A percentile compares a stretch with the other conserved stretches of the same genome.
Conservation (phyloP, 2,113 vertebrate species). For the Hystrix cristata region DNA sequence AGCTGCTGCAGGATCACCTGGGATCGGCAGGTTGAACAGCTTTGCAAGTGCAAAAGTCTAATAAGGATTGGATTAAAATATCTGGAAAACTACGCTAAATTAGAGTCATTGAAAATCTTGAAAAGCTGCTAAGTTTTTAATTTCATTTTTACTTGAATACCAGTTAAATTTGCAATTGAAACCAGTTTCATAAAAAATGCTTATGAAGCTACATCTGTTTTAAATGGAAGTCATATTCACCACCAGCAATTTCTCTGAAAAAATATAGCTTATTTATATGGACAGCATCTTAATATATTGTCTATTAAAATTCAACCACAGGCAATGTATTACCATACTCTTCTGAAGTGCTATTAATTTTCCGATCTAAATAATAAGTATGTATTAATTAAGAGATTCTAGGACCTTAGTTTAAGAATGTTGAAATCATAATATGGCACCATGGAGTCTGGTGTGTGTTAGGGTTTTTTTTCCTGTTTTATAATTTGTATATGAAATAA, state of each 20-base stretch:
- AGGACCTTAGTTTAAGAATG: conserved; percentile 40
- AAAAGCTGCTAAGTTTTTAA: conserved; percentile 62
- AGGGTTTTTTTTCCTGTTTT: conserved; percentile 20
- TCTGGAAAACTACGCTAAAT: conserved; percentile 28
- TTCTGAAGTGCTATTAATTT: conserved; percentile 59
- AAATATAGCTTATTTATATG: conserved; percentile 62
- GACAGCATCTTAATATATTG: conserved; percentile 58
- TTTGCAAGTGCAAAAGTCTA: conserved; percentile 73
- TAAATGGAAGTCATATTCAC: conserved; percentile 65
- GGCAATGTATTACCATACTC: background rate
- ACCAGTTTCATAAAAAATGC: conserved; percentile 65
- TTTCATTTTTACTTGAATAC: conserved; percentile 62
- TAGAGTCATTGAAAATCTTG: conserved; percentile 66
- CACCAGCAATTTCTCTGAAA: conserved; percentile 47
- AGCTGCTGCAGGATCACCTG: conserved; percentile 64
- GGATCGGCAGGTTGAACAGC: conserved; percentile 72
- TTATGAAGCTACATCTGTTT: conserved; percentile 71
- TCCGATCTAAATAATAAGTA: conserved; percentile 54
- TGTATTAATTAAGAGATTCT: conserved; percentile 55
- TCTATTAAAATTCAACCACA: conserved; percentile 62
- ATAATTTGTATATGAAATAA: background rate
- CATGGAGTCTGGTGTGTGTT: background rate
- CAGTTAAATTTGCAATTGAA: conserved; percentile 60
- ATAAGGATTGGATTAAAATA: conserved; percentile 75
- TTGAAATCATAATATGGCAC: conserved; percentile 14